These are phyloP conservation scores for Papilio demoleus DNA, from an alignment of 2,888 invertebrate genomes.

Conservation along the genomic window DNA sequence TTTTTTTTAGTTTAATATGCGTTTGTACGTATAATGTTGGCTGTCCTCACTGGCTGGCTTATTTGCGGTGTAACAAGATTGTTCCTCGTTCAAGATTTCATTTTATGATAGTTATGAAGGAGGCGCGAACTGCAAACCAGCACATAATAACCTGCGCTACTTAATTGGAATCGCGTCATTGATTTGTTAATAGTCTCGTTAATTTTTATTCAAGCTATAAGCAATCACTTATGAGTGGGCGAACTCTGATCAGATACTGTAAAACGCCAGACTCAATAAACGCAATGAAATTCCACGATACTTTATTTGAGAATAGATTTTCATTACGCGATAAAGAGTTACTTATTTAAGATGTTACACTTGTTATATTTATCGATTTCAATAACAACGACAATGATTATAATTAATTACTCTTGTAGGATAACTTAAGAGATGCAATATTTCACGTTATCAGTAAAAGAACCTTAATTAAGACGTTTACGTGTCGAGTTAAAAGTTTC, in stretches of 20 bases:
- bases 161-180: constrained; percentile 74
- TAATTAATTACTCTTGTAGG: constrained; percentile 7
- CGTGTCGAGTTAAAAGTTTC: constrained; percentile 62
- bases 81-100: constrained; percentile 66
- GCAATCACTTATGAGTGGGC: constrained; percentile 57
- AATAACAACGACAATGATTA: constrained; percentile 29
- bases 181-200: constrained; percentile 76
- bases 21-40: not conserved
- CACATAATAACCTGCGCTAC: constrained; percentile 65
- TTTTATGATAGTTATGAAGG: constrained; percentile 68
- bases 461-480: constrained; percentile 75
- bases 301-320: constrained; percentile 47
- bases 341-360: constrained; percentile 38
- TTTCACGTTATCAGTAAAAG: constrained; percentile 63
- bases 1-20: not conserved
- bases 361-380: constrained; percentile 43
- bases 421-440: constrained; percentile 51
- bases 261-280: constrained; percentile 42
- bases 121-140: constrained; percentile 63
- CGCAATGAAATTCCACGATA: constrained; percentile 30
- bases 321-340: constrained; percentile 47
- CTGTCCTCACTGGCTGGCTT: constrained; percentile 10
- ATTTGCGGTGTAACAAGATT: constrained; percentile 43
- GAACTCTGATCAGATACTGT: constrained; percentile 58
- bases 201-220: constrained; percentile 65